Conservation (phyloP, 2,888 invertebrate genomes). For the Idaea dimidiata region DNA sequence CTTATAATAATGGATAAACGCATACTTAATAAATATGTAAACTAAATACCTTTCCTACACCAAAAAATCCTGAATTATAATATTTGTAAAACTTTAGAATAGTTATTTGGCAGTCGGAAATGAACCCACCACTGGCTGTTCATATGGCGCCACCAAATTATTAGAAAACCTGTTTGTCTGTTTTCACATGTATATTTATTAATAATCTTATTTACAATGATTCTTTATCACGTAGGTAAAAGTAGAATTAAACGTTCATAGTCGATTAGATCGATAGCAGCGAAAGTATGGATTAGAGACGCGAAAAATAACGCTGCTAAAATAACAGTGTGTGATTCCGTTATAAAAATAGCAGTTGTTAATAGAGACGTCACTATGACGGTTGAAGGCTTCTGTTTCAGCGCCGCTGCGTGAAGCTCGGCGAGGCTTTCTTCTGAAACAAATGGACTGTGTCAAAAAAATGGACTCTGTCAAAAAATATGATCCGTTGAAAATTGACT, state of each 20-base stretch:
- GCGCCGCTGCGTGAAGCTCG: slow-evolving; percentile 67
- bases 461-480: background rate
- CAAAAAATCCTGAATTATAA: too few species aligned
- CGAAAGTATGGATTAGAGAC: slow-evolving; percentile 37
- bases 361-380: slow-evolving; percentile 41
- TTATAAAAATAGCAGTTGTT: slow-evolving; percentile 41
- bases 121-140: too few species aligned
- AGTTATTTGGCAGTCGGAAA: too few species aligned
- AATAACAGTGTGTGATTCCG: slow-evolving; percentile 42
- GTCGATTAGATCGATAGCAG: slow-evolving; percentile 43
- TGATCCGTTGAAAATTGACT: too few species aligned
- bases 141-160: background rate
- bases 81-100: too few species aligned
- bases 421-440: slow-evolving; percentile 79
- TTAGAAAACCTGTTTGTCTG: background rate
- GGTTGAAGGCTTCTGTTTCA: slow-evolving; percentile 48
- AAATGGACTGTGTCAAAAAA: slow-evolving; percentile 48
- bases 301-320: slow-evolving; percentile 48
- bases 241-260: slow-evolving; percentile 49
- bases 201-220: slow-evolving; percentile 40
- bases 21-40: too few species aligned
- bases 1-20: too few species aligned
- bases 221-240: slow-evolving; percentile 68
- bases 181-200: slow-evolving; percentile 47
- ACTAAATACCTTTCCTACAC: too few species aligned